These are phyloP conservation scores for Holcopasites calliopsidis DNA, from an alignment of 1,140 invertebrate species.

Conservation along the genomic window DNA sequence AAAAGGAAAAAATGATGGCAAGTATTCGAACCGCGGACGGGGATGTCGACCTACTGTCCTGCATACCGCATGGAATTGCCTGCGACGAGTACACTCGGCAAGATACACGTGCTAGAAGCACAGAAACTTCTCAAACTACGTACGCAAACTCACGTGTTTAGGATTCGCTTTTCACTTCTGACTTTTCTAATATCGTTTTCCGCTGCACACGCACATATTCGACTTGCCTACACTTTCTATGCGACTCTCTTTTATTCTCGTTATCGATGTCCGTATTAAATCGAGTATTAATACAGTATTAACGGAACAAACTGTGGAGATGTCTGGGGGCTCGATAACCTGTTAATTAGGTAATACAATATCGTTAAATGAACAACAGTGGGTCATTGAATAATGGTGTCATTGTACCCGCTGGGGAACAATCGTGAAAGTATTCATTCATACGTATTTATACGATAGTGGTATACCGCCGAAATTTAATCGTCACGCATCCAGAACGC, in stretches of 20 bases:
- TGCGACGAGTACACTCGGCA: conserved; percentile 4
- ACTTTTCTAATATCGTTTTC: not conserved
- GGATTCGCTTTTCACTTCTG: not conserved
- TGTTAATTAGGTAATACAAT: not conserved
- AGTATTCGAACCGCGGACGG: conserved; percentile 26
- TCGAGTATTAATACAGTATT: not conserved
- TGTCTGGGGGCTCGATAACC: not conserved
- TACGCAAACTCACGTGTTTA: not conserved
- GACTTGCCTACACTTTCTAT: not conserved
- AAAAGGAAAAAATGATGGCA: conserved; percentile 13
- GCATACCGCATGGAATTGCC: conserved; percentile 56
- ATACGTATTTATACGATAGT: not conserved
- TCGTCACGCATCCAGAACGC: not conserved
- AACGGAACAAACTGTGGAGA: not conserved
- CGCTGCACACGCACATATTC: not conserved
- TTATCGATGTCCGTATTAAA: not conserved
- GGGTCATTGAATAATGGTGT: not conserved
- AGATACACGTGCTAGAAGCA: not conserved
- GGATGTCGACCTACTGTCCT: conserved; percentile 67
- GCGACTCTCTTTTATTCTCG: not conserved
- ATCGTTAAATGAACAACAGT: not conserved
- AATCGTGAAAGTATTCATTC: not conserved
- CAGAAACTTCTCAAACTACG: not conserved
- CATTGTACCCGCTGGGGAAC: not conserved
- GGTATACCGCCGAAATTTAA: not conserved